These are phyloP conservation scores for Bombus vancouverensis DNA, from an alignment of 1,140 invertebrate genomes.

Conservation along the genomic window DNA sequence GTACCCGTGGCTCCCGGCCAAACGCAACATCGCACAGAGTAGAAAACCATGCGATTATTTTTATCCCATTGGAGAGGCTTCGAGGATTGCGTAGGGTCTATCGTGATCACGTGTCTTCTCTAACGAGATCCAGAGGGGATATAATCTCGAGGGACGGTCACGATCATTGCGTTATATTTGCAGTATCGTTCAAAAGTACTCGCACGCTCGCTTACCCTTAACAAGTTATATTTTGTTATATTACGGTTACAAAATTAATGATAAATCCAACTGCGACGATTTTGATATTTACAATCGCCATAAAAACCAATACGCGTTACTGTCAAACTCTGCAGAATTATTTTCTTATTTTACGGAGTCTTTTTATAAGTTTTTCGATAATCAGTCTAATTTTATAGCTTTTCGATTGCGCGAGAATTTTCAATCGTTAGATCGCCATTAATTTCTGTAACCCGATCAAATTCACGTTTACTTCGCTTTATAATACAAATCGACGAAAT, in stretches of 20 bases:
- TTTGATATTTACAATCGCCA: background rate
- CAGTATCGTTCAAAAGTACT: background rate
- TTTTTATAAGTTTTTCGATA: background rate
- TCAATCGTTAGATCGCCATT: too few species aligned
- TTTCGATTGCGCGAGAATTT: background rate
- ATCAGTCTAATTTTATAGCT: background rate
- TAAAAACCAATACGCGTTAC: background rate
- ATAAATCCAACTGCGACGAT: background rate
- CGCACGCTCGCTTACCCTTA: too few species aligned
- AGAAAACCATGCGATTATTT: conserved; percentile 40
- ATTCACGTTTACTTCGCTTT: background rate
- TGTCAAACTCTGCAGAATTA: background rate
- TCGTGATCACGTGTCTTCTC: conserved; percentile 19
- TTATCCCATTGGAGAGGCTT: conserved; percentile 22
- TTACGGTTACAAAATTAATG: background rate
- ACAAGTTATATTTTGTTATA: too few species aligned
- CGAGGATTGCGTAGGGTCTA: conserved; percentile 23
- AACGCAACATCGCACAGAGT: conserved; percentile 18
- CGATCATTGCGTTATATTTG: background rate
- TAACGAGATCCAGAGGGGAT: conserved; percentile 25
- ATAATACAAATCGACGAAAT: background rate
- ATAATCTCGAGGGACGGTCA: background rate
- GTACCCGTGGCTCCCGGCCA: conserved; percentile 34
- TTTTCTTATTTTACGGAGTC: accelerated
- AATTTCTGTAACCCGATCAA: background rate